These are phyloP conservation scores for Raja brachyura DNA, from an alignment of 2,113 vertebrate genomes.

Conservation along the genomic window DNA sequence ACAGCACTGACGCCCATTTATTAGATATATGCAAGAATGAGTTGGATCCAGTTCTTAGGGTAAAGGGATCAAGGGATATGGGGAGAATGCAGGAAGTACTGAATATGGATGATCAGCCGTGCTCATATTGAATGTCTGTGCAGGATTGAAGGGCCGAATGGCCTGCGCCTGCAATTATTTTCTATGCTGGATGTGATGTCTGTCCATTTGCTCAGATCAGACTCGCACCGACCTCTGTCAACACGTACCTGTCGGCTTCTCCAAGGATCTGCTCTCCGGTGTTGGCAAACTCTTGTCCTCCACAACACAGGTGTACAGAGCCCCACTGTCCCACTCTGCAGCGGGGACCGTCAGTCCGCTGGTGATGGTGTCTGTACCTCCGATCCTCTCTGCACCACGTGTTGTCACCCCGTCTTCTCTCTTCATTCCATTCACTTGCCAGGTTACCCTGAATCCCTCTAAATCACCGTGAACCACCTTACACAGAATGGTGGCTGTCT, in stretches of 20 bases:
- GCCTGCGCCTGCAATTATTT: too few relatives aligned
- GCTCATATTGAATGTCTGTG: too few relatives aligned
- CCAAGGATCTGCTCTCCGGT: neutral
- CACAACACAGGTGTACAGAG: neutral
- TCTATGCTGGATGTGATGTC: neutral
- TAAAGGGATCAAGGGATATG: too few relatives aligned
- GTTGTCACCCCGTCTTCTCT: slow-evolving; percentile 13
- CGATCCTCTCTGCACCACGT: neutral
- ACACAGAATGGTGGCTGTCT: neutral
- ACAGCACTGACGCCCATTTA: too few relatives aligned
- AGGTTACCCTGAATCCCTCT: slow-evolving; percentile 9
- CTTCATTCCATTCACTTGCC: neutral
- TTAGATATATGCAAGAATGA: too few relatives aligned
- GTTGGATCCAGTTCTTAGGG: too few relatives aligned
- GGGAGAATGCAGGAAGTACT: too few relatives aligned
- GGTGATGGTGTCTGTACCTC: neutral
- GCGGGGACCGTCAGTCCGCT: neutral
- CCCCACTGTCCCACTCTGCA: slow-evolving; percentile 1
- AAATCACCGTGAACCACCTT: neutral
- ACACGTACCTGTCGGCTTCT: neutral
- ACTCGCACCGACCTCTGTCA: neutral
- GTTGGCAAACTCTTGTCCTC: slow-evolving; percentile 9
- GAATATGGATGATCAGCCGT: too few relatives aligned
- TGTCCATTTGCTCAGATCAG: neutral
- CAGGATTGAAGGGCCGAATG: too few relatives aligned